Conservation (phyloP, 2,113 vertebrate genomes). For the Myxocyprinus asiaticus region DNA sequence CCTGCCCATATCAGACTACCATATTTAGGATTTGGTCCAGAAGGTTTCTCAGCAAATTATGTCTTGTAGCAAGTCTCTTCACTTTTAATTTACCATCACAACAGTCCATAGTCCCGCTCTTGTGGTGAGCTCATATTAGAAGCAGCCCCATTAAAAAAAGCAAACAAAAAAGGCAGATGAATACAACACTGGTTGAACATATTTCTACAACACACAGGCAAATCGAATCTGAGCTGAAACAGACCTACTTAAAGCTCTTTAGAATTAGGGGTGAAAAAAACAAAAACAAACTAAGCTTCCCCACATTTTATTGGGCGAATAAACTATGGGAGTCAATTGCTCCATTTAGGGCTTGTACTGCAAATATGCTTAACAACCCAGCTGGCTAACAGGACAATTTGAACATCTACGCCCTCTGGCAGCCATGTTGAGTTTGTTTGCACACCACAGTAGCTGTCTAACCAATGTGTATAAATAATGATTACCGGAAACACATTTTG, state of each 20-base stretch:
- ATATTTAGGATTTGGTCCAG: slow-evolving; percentile 43
- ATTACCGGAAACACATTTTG: slow-evolving; percentile 19
- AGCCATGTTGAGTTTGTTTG: slow-evolving; percentile 36
- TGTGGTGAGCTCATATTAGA: slow-evolving; percentile 19
- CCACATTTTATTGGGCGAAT: slow-evolving; percentile 3
- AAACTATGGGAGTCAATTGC: neutral
- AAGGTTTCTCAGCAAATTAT: slow-evolving; percentile 2
- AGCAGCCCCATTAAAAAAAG: slow-evolving; percentile 4
- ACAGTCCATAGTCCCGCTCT: neutral
- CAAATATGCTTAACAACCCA: too few species aligned
- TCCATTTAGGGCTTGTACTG: neutral
- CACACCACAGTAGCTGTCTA: slow-evolving; percentile 20
- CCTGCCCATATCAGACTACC: slow-evolving; percentile 1
- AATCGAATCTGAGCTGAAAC: slow-evolving; percentile 26
- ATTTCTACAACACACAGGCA: slow-evolving; percentile 34
- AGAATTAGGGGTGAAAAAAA: neutral
- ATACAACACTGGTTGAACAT: slow-evolving; percentile 22
- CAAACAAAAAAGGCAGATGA: neutral
- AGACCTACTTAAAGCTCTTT: slow-evolving; percentile 42
- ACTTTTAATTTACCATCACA: slow-evolving; percentile 12
- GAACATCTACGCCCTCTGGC: slow-evolving; percentile 15
- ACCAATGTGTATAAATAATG: slow-evolving; percentile 38
- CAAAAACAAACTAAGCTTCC: slow-evolving; percentile 1
- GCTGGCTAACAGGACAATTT: slow-evolving; percentile 24
- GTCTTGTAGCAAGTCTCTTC: neutral